These are phyloP conservation scores for Oscheius sp. DNA, from an alignment of 2,888 invertebrate genomes.

Conservation along the genomic window DNA sequence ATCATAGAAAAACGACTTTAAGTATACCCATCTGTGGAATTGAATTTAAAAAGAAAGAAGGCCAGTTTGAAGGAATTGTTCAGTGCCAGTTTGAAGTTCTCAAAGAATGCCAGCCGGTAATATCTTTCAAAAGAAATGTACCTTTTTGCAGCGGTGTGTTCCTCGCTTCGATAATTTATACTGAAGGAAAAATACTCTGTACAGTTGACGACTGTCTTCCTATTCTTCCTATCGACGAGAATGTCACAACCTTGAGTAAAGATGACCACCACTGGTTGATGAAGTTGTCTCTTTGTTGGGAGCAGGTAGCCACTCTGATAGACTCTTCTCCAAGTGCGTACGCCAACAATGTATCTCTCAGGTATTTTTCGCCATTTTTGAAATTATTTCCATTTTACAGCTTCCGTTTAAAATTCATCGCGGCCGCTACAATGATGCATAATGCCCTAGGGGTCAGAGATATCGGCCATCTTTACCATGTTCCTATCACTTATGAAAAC, in stretches of 20 bases:
- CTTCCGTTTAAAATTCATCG: conserved; percentile 81
- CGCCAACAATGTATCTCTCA: conserved; percentile 56
- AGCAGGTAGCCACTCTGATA: conserved; percentile 74
- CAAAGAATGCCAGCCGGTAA: conserved; percentile 83
- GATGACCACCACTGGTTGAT: conserved; percentile 95
- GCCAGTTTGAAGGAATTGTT: conserved; percentile 87
- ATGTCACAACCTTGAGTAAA: conserved; percentile 50
- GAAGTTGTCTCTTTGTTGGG: conserved; percentile 97
- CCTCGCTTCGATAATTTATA: conserved; percentile 90
- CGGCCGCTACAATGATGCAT: conserved; percentile 91
- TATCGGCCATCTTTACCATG: conserved; percentile 92
- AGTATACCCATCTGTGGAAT: conserved; percentile 61
- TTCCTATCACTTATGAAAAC: conserved; percentile 86
- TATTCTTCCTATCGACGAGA: conserved; percentile 82
- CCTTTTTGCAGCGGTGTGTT: conserved; percentile 85
- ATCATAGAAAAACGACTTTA: not conserved
- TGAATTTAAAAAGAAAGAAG: conserved; percentile 57
- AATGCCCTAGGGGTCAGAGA: conserved; percentile 85
- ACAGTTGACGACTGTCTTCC: conserved; percentile 97
- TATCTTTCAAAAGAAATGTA: not conserved
- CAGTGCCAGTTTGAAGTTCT: conserved; percentile 94
- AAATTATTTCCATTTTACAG: conserved; percentile 38
- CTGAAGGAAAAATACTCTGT: conserved; percentile 93
- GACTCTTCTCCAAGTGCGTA: conserved; percentile 56
- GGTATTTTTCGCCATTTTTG: conserved; percentile 28